phyloP scores from a whole-genome alignment of 2,888 invertebrate species.

The Drosophila cracens region DNA sequence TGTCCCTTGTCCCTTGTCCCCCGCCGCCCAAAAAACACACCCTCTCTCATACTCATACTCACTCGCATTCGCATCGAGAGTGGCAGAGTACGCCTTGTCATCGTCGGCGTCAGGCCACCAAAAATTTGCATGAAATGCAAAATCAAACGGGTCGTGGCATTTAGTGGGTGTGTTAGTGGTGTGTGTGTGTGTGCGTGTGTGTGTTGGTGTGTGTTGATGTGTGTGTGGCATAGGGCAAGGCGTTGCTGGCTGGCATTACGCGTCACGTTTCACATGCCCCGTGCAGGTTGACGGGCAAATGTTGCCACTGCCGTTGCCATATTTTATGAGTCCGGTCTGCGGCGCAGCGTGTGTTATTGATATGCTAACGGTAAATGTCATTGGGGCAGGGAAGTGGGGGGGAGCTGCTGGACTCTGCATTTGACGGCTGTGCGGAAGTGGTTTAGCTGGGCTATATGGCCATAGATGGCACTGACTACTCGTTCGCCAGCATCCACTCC shows the following conservation, averaged over 20 bases:
- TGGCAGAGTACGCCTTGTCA: conserved; percentile 42
- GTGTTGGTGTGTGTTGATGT: not conserved
- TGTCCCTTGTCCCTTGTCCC: not conserved
- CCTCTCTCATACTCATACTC: not conserved
- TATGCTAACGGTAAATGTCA: conserved; percentile 78
- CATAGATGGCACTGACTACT: conserved; percentile 11
- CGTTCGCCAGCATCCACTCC: not conserved
- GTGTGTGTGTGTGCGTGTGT: not conserved
- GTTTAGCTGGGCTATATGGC: conserved; percentile 48
- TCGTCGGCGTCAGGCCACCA: conserved; percentile 61
- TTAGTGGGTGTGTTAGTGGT: conserved; percentile 6
- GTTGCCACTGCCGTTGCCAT: conserved; percentile 73
- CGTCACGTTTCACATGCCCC: conserved; percentile 64
- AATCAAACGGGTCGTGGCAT: conserved; percentile 63
- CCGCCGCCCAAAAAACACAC: not conserved
- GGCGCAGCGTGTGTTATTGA: conserved; percentile 77
- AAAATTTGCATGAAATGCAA: conserved; percentile 79
- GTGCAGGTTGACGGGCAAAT: conserved; percentile 68
- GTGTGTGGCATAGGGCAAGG: conserved; percentile 7
- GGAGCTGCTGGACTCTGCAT: conserved; percentile 46
- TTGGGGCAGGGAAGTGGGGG: conserved; percentile 14
- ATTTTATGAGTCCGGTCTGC: conserved; percentile 72
- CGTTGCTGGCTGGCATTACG: conserved; percentile 47
- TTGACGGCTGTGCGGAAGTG: conserved; percentile 77
- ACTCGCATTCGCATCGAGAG: not conserved